Evolutionary conservation across 1,140 invertebrate genomes (phyloP), one percentile per base, ranked within the genome.

Genomic region (Amphibalanus amphitrite): DNA sequence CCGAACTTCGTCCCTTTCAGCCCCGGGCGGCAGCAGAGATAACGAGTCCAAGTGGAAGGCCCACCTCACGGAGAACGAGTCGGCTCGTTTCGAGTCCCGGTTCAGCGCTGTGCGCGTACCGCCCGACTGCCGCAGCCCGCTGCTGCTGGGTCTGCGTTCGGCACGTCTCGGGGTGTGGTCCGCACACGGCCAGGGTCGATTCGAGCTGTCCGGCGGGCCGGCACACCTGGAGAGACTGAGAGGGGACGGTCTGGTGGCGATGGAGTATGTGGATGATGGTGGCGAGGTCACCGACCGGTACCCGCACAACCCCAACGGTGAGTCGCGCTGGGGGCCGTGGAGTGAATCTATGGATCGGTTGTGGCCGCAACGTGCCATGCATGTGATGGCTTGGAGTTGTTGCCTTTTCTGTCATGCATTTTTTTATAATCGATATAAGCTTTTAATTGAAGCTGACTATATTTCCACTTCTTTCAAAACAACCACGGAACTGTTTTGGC

Each of bases 281-380:
- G 88, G 88, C 0, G 74, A 79, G 17, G 84, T 89, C 0, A 96
- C 94, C 0, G 86, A 89, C 80, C 75, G 76, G 0, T 97, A 97
- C 82, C 95, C 94, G 0, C 85, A 93, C 81, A 97, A 97, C 83
- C 95, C 94, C 0, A 98, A 97, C 82, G 95, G 95, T 70, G 92
- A 90, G 76, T 79, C 86, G 87, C 79, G 82, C 77, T 70, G 15
- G 47, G 47, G 25, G 13, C 47, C 13, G 47, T 15, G 13, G 25
- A 25, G 25, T 15, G 47, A 59, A 25, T 15, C 47, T 25, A 59
- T 25, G 47, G 25, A 25, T 15, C 13, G 47, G 13, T 13, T 59
- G 47, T 59, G 75, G 72, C 29, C 33, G 69, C 73, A 1, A 47
- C 38, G 30, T n/a, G 38, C 10, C 69, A n/a, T 0, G n/a, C n/a